A percentile compares a stretch with the other conserved stretches of the same genome.
These are phyloP conservation scores for Mobula hypostoma DNA, from an alignment of 2,113 vertebrate species.

Conservation along the genomic window DNA sequence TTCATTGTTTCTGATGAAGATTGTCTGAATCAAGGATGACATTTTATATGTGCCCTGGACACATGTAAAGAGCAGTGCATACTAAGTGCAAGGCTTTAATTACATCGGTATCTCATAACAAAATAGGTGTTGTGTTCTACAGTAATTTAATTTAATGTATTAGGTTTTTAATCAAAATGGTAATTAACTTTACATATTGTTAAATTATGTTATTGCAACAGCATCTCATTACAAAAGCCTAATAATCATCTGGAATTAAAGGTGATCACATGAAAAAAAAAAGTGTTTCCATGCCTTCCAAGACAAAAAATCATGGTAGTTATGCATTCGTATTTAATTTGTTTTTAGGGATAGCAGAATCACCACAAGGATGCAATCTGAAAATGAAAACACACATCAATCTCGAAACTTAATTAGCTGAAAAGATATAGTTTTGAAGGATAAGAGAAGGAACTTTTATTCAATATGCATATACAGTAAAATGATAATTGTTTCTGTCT, in stretches of 20 bases:
- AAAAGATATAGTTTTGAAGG: background rate
- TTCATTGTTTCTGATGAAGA: background rate
- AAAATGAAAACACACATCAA: background rate
- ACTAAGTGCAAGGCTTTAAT: background rate
- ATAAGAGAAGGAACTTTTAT: background rate
- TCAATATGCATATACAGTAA: background rate
- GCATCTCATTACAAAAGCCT: background rate
- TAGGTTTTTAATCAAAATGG: background rate
- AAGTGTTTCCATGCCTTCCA: background rate
- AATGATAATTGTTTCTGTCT: background rate
- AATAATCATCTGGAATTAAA: constrained; percentile 3
- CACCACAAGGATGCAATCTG: background rate
- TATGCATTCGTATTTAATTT: background rate
- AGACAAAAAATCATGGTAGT: background rate
- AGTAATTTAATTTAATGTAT: background rate
- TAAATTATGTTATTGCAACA: background rate
- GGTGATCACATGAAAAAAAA: background rate
- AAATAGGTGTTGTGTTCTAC: background rate
- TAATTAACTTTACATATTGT: constrained; percentile 1
- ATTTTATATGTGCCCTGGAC: background rate
- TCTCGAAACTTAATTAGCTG: background rate
- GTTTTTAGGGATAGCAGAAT: background rate
- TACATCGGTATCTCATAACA: background rate
- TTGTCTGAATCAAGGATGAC: background rate
- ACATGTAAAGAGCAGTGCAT: background rate